Evolutionary conservation across 2,113 vertebrate genomes (phyloP).

Genomic region (Lamprotornis superbus): DNA sequence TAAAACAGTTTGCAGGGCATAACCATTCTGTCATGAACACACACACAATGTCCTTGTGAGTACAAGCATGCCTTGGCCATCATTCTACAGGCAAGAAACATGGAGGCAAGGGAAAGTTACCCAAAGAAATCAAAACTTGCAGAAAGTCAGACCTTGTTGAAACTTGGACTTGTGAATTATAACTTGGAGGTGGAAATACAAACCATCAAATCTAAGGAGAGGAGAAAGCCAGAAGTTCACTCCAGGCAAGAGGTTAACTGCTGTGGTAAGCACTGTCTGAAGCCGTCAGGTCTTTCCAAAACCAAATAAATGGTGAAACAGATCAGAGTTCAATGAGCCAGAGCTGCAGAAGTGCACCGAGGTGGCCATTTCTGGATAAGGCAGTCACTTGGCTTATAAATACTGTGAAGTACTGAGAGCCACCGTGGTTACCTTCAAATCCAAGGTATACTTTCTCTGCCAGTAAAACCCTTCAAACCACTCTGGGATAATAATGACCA

Average conservation of each 20-base stretch:
- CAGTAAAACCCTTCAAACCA: background rate
- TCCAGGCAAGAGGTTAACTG: background rate
- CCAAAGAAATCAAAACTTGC: background rate
- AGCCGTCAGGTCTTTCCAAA: background rate
- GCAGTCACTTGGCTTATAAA: background rate
- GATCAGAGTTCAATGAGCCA: background rate
- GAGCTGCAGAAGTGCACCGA: background rate
- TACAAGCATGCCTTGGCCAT: background rate
- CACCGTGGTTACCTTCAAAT: background rate
- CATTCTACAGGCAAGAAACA: background rate
- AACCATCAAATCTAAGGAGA: background rate
- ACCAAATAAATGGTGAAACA: background rate
- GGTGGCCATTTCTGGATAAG: background rate
- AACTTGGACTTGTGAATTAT: background rate
- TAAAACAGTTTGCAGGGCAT: background rate
- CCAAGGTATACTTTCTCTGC: background rate
- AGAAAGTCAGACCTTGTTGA: background rate
- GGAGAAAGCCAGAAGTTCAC: background rate
- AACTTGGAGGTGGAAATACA: background rate
- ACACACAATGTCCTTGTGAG: background rate
- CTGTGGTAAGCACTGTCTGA: background rate
- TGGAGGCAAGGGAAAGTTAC: background rate
- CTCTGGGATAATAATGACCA: background rate
- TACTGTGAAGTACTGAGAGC: background rate
- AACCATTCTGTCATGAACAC: background rate